Evolutionary conservation across 2,113 vertebrate species (phyloP).

Genomic region (Panthera leo): DNA sequence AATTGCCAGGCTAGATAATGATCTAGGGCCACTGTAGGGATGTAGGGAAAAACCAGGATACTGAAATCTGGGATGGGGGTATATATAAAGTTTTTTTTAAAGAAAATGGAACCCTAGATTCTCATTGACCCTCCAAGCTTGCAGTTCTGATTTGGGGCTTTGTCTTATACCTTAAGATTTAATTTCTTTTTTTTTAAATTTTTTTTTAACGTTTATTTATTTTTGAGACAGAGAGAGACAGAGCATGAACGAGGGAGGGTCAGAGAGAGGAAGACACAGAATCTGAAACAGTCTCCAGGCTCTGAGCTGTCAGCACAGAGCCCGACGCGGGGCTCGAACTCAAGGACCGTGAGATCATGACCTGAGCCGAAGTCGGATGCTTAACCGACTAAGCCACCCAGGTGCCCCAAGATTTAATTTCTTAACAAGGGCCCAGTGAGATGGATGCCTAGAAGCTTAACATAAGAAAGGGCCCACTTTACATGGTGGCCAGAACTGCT

Average conservation of each 20-base stretch:
- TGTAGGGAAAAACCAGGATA: background rate
- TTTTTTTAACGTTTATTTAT: too few species aligned
- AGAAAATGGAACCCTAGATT: background rate
- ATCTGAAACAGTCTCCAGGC: too few species aligned
- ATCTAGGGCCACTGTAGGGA: background rate
- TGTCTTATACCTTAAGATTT: background rate
- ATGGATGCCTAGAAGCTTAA: background rate
- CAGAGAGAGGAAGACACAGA: too few species aligned
- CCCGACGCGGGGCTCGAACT: too few species aligned
- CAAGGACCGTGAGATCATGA: accelerated
- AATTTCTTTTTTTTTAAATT: background rate
- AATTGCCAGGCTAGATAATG: background rate
- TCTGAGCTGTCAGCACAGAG: too few species aligned
- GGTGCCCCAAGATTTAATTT: background rate
- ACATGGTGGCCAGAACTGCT: background rate
- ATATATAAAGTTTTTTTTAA: background rate
- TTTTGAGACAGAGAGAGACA: too few species aligned
- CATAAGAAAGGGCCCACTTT: background rate
- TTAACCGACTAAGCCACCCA: too few species aligned
- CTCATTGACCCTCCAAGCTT: background rate
- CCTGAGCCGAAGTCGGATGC: too few species aligned
- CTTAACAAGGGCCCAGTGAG: background rate
- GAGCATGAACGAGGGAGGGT: too few species aligned
- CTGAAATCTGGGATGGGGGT: background rate
- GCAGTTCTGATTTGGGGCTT: background rate